phyloP scores from a whole-genome alignment of 2,797 vertebrate species.

The Botia kubotai region DNA sequence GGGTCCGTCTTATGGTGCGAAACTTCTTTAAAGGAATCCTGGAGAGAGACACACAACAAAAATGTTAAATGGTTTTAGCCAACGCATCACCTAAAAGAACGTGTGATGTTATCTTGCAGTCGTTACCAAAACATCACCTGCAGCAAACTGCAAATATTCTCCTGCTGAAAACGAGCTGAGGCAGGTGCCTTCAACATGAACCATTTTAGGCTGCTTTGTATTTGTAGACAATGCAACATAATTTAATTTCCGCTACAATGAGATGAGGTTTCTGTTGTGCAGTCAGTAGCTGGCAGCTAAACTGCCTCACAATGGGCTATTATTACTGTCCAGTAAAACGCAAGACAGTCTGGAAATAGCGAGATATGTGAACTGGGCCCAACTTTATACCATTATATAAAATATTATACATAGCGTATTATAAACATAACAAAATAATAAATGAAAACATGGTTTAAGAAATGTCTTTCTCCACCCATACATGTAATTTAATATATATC shows the following conservation, averaged over 20 bases:
- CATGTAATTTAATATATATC: not conserved
- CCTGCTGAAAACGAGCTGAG: not conserved
- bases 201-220: too few relatives aligned
- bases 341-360: not conserved
- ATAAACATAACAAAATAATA: not conserved
- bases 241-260: not conserved
- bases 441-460: too few relatives aligned
- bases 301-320: not conserved
- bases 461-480: too few relatives aligned
- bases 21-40: conserved; percentile 93
- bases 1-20: conserved; percentile 85
- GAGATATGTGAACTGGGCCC: not conserved
- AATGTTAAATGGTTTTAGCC: not conserved
- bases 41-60: not conserved
- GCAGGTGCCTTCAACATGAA: not conserved
- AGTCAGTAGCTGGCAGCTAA: not conserved
- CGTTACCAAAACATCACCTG: not conserved
- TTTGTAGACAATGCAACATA: not conserved
- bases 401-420: not conserved
- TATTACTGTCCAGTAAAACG: not conserved
- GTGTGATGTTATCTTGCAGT: not conserved
- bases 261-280: not conserved
- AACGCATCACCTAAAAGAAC: not conserved
- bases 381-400: not conserved
- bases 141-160: not conserved